Base-by-base conservation (phyloP, 2,888 invertebrate species). In the Crioceris asparagi region DNA sequence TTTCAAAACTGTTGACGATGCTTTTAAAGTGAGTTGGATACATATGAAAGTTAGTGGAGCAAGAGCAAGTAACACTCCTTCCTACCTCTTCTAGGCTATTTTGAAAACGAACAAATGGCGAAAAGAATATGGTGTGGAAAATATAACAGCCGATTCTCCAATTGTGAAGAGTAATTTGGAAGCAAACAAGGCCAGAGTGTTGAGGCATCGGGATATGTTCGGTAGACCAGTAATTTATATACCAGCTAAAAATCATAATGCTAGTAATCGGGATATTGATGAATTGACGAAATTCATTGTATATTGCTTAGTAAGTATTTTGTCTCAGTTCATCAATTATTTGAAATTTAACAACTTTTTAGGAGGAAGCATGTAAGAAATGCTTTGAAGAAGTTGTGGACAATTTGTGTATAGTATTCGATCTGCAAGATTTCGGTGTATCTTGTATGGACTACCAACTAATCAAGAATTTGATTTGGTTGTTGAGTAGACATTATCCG, bases 71-170 rank as follows among this genome's bases (percentile, higher is more conserved):
- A 15, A 29, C 35, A n/a, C 17, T 17, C 23, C 29, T 15, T 29
- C 12, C n/a, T 14, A 10, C 14, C 25, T 32, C 35, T 67, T 67
- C 23, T 53, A 82, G 80, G 81, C 79, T 35, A 72, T 83, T 52
- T 61, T 83, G 41, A 83, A 83, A 68, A 83, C 83, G 31, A 83
- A 83, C 57, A 83, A 82, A 64, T 85, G 85, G 85, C 70, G 81
- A 44, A 68, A 68, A 33, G 79, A 83, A 47, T 83, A 81, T 64
- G 80, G 78, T 32, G 80, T 83, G 2, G 62, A 68, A 15, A 66
- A 68, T 7, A 60, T 85, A 21, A 69, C 63, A 17, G 65, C 70
- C 38, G 70, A 76, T 25, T 65, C 66, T 46, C 66, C 69, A 7
- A 60, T 61, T 12, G 61, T 75, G 6, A 71, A 75, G 46, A 72